phyloP scores from a whole-genome alignment of 2,888 invertebrate species.

The Mimas tiliae region DNA sequence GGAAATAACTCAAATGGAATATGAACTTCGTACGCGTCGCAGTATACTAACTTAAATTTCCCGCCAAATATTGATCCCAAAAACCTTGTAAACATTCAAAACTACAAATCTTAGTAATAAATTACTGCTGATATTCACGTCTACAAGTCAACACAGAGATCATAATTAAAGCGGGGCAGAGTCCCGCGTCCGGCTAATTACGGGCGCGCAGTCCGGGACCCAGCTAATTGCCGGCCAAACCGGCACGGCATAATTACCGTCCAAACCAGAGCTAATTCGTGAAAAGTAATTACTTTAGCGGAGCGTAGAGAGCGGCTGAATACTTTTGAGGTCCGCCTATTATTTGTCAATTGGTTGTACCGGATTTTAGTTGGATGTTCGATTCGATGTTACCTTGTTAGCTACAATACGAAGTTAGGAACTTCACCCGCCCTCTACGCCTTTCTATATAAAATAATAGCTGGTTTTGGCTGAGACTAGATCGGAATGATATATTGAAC shows the following conservation, averaged over 20 bases:
- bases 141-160: conserved; percentile 10
- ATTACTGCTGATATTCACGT: not conserved
- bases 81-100: not conserved
- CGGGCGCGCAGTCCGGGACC: conserved; percentile 21
- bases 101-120: not conserved
- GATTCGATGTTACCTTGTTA: not conserved
- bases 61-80: not conserved
- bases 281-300: conserved; percentile 24
- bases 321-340: conserved; percentile 14
- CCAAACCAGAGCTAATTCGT: conserved; percentile 25
- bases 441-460: too few relatives aligned
- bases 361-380: not conserved
- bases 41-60: not conserved
- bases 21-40: too few relatives aligned
- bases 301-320: not conserved
- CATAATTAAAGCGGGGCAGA: conserved; percentile 2
- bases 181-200: conserved; percentile 23
- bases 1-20: too few relatives aligned
- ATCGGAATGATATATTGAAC: too few relatives aligned
- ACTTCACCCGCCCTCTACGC: too few relatives aligned
- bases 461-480: too few relatives aligned
- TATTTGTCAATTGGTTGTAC: conserved; percentile 10
- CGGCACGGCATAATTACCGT: conserved; percentile 14
- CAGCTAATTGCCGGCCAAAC: conserved; percentile 20
- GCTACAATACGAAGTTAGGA: too few relatives aligned